Evolutionary conservation across 2,888 invertebrate species (phyloP), one percentile per base, ranked within the genome.

Genomic region (Apotomis capreana): DNA sequence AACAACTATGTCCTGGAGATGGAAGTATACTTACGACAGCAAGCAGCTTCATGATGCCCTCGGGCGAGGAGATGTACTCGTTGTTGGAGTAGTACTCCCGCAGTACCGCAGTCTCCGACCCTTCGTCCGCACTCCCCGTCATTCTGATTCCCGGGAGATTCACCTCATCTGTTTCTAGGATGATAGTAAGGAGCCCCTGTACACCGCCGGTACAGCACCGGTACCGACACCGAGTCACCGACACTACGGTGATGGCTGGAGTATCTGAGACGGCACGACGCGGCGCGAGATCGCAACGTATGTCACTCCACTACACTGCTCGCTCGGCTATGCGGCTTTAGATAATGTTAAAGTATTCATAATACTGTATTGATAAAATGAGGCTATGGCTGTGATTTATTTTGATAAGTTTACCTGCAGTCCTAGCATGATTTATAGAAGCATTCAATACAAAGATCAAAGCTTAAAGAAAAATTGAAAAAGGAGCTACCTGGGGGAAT

Each of bases 11-110:
- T 26, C 26, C 1, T 26, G 26, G 26, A 26, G 26, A 26, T 26
- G 26, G 2, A 26, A 26, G 26, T 15, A 26, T 26, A 79, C 81
- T 77, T 55, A 87, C 88, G 63, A 83, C 79, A 3, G 87, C 81
- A 12, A 85, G 13, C 10, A 86, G 77, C 76, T 88, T 87, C 67
- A 89, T 76, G 5, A 87, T 76, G n/a, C 88, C 88, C 74, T 86
- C 89, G 0, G 81, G 68, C 2, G 88, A 86, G 52, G 81, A 63
- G 46, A 85, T 78, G 60, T 83, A 80, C 57, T 87, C 86, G 65
- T 77, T 81, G 6, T 87, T 83, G 0, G 68, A 74, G 75, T 87
- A 89, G 67, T 89, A 88, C 55, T 81, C 75, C 4, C 82, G 81
- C 68, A 86, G 77, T 12, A 81, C 68, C 36, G 69, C 73, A 65